Percentiles rank a stretch among this genome's conserved stretches.
These are phyloP conservation scores for Drosophila ogumai DNA, from an alignment of 1,140 invertebrate species.

Conservation along the genomic window DNA sequence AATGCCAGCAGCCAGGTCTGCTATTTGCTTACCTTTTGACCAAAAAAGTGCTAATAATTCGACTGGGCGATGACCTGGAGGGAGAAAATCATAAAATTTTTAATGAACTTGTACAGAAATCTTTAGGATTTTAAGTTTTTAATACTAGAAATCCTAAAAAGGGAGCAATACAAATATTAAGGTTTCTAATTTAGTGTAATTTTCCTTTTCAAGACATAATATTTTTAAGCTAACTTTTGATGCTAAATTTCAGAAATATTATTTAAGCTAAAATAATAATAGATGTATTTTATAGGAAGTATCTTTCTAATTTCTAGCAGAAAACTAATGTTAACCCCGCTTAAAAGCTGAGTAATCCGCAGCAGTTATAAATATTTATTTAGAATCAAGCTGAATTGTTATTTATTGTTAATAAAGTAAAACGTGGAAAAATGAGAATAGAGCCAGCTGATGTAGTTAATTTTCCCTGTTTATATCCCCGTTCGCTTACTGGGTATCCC, in stretches of 20 bases:
- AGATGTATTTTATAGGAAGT: too few relatives aligned
- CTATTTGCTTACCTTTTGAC: constrained; percentile 50
- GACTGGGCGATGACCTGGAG: constrained; percentile 15
- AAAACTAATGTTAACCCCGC: neutral
- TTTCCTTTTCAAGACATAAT: too few relatives aligned
- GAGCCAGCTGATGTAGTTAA: neutral
- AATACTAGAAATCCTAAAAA: neutral
- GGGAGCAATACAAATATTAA: neutral
- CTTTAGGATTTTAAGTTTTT: neutral
- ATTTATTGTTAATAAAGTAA: constrained; percentile 6
- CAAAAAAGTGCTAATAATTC: neutral
- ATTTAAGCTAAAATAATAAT: neutral
- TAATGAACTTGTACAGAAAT: neutral
- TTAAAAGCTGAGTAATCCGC: neutral
- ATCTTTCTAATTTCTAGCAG: neutral
- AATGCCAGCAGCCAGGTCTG: constrained; percentile 39
- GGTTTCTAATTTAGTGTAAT: neutral
- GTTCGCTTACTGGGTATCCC: constrained; percentile 19
- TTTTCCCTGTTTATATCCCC: neutral
- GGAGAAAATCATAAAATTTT: too few relatives aligned
- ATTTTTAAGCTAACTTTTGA: too few relatives aligned
- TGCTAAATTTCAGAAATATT: neutral
- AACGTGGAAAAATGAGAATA: neutral
- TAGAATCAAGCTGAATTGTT: neutral
- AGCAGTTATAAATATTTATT: neutral